Evolutionary conservation across 2,113 vertebrate genomes (phyloP).

Genomic region (Tachysurus fulvidraco): DNA sequence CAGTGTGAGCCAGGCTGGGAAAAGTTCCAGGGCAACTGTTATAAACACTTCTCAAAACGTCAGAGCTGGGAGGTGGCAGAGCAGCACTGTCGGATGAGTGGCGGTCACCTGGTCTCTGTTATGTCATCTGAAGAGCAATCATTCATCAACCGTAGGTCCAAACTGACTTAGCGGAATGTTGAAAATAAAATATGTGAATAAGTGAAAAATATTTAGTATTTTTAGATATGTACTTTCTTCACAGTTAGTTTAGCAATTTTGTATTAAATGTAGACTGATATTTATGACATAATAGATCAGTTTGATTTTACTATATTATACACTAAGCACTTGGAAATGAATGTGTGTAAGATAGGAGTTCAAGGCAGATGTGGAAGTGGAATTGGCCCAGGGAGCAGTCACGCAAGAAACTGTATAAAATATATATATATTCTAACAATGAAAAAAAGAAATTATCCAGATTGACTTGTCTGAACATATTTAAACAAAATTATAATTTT

Average conservation of each 20-base stretch:
- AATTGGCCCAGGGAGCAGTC: background rate
- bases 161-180: background rate
- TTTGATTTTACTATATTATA: background rate
- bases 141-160: constrained; percentile 84
- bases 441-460: background rate
- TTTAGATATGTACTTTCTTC: background rate
- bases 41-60: constrained; percentile 83
- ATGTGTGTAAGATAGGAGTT: background rate
- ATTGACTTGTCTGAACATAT: background rate
- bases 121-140: constrained; percentile 88
- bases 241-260: background rate
- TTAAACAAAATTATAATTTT: background rate
- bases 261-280: background rate
- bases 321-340: background rate
- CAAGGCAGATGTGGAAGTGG: background rate
- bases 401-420: background rate
- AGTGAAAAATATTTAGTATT: background rate
- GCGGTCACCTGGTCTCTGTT: constrained; percentile 86
- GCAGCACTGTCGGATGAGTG: constrained; percentile 80
- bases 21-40: constrained; percentile 88
- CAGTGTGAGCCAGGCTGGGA: constrained; percentile 85
- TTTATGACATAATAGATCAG: background rate
- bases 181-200: background rate
- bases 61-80: constrained; percentile 92
- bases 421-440: too few species aligned